Base-by-base conservation (phyloP, 2,113 vertebrate genomes). In the Crotophaga sulcirostris region DNA sequence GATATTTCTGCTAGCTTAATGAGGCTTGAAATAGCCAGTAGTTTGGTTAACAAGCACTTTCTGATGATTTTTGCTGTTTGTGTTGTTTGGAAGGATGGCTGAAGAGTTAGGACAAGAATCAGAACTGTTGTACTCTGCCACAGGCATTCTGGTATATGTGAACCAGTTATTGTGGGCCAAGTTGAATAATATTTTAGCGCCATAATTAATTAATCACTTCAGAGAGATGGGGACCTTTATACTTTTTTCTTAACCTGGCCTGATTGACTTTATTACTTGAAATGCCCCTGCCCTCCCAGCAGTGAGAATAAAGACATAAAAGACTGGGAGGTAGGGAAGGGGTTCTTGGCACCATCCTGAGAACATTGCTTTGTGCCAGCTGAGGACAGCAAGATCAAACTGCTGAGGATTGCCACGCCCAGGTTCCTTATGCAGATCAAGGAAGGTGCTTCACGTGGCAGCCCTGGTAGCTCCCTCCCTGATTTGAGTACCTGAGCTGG, bases 131-230 rank as follows among this genome's bases (percentile, higher is more conserved):
- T 77, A 1, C 44, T 87, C 64, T 89, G 63, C 62, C 58, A 42
- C 40, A 26, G 36, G 59, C 5, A 1, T 72, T 58, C 64, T n/a
- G 52, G 21, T 56, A 16, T 9, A 3, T 1, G 1, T 3, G 1
- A 60, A 14, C 13, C 52, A 47, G 42, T 80, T 7, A 5, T 4
- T 60, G 40, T 84, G 73, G 38, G 45, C n/a, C 42, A 15, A 56
- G 14, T 8, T 69, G 31, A 52, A 42, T 26, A 34, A 34, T 63
- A 33, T 56, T 90, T 75, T 16, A 60, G 24, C 67, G 26, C 16
- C n/a, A 8, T 64, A 79, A 87, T 67, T 82, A 58, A 64, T 18
- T 13, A 51, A 58, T 78, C 29, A 59, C 24, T 81, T 84, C 38
- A 68, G 36, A 94, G 59, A 34, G 11, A 58, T 59, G 17, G 34